A percentile compares a stretch with the other conserved stretches of the same genome.
These are phyloP conservation scores for Dolichotis patagonum DNA, from an alignment of 2,113 vertebrate species.

Conservation along the genomic window DNA sequence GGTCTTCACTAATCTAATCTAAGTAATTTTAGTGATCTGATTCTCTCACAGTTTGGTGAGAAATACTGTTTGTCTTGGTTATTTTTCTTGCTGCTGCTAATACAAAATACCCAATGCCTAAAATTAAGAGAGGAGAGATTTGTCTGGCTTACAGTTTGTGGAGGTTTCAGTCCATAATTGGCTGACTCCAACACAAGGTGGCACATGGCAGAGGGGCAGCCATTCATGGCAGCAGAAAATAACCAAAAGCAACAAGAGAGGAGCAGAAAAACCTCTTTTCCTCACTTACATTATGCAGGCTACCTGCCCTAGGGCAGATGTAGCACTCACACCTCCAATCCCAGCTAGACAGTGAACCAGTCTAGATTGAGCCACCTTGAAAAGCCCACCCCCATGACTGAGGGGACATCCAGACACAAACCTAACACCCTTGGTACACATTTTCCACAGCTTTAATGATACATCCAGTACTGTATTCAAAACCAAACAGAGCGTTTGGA, in stretches of 20 bases:
- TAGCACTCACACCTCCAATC: background rate
- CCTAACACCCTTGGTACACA: background rate
- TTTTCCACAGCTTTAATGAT: background rate
- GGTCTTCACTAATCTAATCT: background rate
- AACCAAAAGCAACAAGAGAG: background rate
- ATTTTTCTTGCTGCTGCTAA: background rate
- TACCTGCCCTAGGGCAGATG: background rate
- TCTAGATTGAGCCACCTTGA: background rate
- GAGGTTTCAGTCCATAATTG: background rate
- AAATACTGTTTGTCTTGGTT: background rate
- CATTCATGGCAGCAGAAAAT: background rate
- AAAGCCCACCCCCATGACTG: background rate
- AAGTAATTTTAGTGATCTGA: background rate
- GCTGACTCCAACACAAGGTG: background rate
- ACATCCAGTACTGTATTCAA: background rate
- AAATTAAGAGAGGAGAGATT: background rate
- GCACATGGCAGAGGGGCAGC: background rate
- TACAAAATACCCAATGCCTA: background rate
- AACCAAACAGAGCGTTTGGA: background rate
- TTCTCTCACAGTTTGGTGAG: background rate
- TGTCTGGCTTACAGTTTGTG: background rate
- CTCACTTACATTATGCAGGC: background rate
- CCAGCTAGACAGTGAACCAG: background rate
- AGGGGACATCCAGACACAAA: background rate
- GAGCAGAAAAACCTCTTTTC: background rate